Evolutionary conservation across 2,113 vertebrate species (phyloP).

Genomic region (Indri indri): DNA sequence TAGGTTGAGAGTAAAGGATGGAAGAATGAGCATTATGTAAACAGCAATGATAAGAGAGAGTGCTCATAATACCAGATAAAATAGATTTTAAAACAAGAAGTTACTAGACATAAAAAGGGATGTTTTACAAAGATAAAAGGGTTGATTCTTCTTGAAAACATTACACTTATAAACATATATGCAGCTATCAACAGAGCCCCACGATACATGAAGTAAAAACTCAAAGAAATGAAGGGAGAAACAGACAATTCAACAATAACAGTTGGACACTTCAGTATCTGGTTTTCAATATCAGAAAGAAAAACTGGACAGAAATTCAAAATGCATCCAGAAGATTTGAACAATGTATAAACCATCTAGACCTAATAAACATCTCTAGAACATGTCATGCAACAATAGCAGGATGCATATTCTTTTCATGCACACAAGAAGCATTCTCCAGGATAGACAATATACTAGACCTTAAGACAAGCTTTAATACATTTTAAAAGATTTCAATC

Average conservation of each 20-base stretch:
- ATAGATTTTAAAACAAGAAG: neutral
- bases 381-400: too few relatives aligned
- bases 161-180: neutral
- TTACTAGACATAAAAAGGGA: neutral
- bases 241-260: neutral
- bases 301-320: neutral
- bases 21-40: neutral
- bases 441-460: neutral
- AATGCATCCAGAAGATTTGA: neutral
- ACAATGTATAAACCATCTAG: neutral
- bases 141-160: neutral
- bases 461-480: neutral
- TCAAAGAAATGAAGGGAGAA: neutral
- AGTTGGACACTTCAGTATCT: neutral
- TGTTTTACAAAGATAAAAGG: neutral
- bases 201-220: neutral
- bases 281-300: neutral
- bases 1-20: neutral
- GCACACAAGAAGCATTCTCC: neutral
- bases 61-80: neutral
- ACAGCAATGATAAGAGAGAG: neutral
- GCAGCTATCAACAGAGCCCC: neutral
- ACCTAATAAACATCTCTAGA: neutral
- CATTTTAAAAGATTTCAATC: neutral
- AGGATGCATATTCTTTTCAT: neutral